phyloP scores from a whole-genome alignment of 2,113 vertebrate genomes.

The Speoplatyrhinus poulsoni region DNA sequence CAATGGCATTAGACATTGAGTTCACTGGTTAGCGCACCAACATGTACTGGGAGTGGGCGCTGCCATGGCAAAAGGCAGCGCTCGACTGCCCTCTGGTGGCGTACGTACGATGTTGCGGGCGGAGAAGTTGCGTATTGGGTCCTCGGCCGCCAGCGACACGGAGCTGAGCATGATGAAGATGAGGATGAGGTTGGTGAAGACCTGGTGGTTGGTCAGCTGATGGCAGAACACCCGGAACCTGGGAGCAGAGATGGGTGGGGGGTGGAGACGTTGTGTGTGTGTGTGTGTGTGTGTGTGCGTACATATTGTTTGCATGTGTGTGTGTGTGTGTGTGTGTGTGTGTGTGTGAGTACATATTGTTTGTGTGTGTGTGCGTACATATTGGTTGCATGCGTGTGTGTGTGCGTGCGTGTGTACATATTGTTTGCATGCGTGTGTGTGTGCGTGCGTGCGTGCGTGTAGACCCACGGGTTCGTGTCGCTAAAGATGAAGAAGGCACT shows the following conservation, averaged over 20 bases:
- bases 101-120: constrained; percentile 93
- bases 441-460: neutral
- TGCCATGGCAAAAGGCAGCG: too few species aligned
- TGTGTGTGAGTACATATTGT: neutral
- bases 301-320: too few species aligned
- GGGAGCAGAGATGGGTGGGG: neutral
- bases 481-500: constrained; percentile 99
- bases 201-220: constrained; percentile 96
- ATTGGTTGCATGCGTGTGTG: too few species aligned
- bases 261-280: neutral
- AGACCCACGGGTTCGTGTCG: constrained; percentile 92
- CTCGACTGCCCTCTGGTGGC: neutral
- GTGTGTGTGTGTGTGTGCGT: too few species aligned
- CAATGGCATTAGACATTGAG: too few species aligned
- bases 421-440: neutral
- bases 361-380: too few species aligned
- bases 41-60: too few species aligned
- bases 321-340: neutral
- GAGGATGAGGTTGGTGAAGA: constrained; percentile 98
- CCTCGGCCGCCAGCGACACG: constrained; percentile 93
- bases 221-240: constrained; percentile 96
- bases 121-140: constrained; percentile 95
- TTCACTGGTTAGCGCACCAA: too few species aligned
- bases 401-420: too few species aligned
- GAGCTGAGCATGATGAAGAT: constrained; percentile 99